Conservation (phyloP, 2,797 vertebrate genomes). For the Amphiprion clarkii region DNA sequence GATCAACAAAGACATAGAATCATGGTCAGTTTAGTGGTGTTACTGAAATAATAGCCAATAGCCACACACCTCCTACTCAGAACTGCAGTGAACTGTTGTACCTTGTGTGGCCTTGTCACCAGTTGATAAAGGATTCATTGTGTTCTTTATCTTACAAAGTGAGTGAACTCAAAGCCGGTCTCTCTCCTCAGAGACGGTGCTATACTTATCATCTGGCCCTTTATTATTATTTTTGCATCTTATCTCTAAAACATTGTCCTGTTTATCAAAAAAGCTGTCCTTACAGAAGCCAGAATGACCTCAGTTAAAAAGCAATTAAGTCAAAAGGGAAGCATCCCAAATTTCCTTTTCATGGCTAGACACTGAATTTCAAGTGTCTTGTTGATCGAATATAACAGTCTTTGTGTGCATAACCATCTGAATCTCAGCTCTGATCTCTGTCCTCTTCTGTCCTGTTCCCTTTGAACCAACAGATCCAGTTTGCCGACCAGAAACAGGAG, state of each 20-base stretch:
- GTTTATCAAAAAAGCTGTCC: not conserved
- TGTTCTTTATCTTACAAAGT: slow-evolving; percentile 56
- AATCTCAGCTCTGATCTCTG: not conserved
- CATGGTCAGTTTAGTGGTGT: slow-evolving; percentile 18
- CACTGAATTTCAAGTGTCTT: not conserved
- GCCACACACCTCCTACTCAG: not conserved
- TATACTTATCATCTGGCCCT: not conserved
- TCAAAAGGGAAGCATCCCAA: not conserved
- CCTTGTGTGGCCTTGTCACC: slow-evolving; percentile 40
- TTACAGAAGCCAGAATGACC: not conserved
- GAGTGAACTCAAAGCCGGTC: slow-evolving; percentile 31
- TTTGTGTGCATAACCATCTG: not conserved
- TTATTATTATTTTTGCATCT: slow-evolving; percentile 1
- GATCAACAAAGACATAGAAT: slow-evolving; percentile 18
- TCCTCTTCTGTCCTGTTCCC: slow-evolving; percentile 23
- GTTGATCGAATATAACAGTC: not conserved
- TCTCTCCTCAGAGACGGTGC: not conserved
- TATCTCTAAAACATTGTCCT: slow-evolving; percentile 1
- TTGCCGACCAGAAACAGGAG: slow-evolving; percentile 98
- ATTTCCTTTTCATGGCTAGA: not conserved
- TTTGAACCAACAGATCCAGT: slow-evolving; percentile 91
- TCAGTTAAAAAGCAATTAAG: not conserved
- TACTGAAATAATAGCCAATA: not conserved
- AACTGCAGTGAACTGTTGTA: slow-evolving; percentile 26
- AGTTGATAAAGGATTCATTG: slow-evolving; percentile 48